phyloP scores from a whole-genome alignment of 2,888 invertebrate species.

The Cryptocephalus moraei region DNA sequence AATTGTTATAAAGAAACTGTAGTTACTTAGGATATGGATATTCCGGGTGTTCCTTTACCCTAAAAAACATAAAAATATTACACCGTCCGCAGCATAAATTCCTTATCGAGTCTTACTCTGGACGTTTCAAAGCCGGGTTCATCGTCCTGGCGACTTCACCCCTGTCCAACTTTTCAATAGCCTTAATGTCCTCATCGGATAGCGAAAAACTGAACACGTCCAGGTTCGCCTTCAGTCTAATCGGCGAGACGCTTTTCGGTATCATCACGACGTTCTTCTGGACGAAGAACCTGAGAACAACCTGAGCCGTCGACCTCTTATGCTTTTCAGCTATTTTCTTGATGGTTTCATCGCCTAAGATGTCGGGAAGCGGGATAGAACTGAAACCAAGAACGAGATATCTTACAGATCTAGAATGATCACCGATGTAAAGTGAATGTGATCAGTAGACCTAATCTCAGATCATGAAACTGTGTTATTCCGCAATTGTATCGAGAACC shows the following conservation, averaged over 20 bases:
- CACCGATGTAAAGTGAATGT: too few relatives aligned
- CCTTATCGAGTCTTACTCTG: too few relatives aligned
- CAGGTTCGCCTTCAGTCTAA: not conserved
- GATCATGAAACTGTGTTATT: too few relatives aligned
- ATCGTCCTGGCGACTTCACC: not conserved
- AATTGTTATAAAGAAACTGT: too few relatives aligned
- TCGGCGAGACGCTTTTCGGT: not conserved
- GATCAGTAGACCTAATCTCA: too few relatives aligned
- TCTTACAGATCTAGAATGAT: too few relatives aligned
- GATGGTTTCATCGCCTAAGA: not conserved
- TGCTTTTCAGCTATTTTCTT: not conserved
- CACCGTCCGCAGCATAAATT: too few relatives aligned
- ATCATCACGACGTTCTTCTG: constrained; percentile 1
- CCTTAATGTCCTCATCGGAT: not conserved
- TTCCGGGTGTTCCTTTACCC: too few relatives aligned
- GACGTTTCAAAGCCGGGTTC: not conserved
- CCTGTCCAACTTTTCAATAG: constrained; percentile 29
- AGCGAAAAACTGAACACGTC: constrained; percentile 1
- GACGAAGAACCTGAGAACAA: not conserved
- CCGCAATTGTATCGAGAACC: too few relatives aligned
- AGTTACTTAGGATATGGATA: too few relatives aligned
- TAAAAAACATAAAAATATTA: too few relatives aligned
- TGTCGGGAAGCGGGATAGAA: not conserved
- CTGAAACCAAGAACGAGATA: too few relatives aligned
- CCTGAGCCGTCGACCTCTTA: not conserved